Conservation (phyloP, 2,888 invertebrate genomes). For the Neoascia interrupta region DNA sequence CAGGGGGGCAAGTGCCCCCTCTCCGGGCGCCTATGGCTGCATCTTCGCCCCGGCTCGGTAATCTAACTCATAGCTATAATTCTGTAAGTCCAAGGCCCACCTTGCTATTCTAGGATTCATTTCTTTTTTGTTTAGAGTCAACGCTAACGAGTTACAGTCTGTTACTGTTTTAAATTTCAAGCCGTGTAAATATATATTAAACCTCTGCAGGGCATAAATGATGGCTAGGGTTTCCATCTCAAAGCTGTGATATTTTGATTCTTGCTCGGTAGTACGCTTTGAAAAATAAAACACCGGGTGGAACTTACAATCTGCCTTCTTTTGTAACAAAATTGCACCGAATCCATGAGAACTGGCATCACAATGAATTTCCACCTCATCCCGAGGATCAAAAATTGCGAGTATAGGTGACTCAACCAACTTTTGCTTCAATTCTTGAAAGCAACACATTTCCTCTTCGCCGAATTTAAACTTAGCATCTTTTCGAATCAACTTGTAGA, state of each 20-base stretch:
- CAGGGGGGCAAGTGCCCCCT: no score
- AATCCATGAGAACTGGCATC: no score
- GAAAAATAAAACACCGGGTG: constrained; percentile 75
- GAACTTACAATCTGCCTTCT: constrained; percentile 70
- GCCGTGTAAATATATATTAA: constrained; percentile 69
- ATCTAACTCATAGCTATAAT: constrained; percentile 66
- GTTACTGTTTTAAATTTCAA: constrained; percentile 71
- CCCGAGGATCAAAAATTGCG: no score
- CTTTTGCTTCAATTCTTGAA: no score
- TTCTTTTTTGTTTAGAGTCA: constrained; percentile 64
- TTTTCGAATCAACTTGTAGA: no score
- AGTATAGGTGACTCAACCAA: no score
- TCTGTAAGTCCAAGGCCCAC: constrained; percentile 66
- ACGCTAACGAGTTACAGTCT: constrained; percentile 70
- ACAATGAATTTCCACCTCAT: no score
- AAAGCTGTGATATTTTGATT: constrained; percentile 74
- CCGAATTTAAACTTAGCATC: no score
- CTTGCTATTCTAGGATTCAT: constrained; percentile 67
- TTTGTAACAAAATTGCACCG: no score
- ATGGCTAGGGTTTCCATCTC: constrained; percentile 73
- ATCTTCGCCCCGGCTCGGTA: constrained; percentile 51
- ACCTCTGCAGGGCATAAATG: constrained; percentile 59
- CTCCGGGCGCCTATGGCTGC: no score
- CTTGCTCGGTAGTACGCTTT: constrained; percentile 70
- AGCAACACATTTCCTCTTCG: no score